phyloP scores from a whole-genome alignment of 2,797 vertebrate species.

The Amniataba percoides region DNA sequence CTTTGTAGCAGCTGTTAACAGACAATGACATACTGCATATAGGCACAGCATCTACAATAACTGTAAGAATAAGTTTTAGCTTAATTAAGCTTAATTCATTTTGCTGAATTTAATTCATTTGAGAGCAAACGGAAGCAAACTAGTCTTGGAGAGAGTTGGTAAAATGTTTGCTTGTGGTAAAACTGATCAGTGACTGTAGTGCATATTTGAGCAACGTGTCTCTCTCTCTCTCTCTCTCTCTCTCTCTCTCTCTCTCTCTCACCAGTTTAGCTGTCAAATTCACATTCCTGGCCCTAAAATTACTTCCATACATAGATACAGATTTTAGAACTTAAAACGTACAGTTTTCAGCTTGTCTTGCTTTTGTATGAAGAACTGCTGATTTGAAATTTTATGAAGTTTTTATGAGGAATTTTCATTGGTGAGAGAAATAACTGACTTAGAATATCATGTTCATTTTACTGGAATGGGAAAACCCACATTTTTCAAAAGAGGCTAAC shows the following conservation, averaged over 20 bases:
- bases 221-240: conserved; percentile 1
- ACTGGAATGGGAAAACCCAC: background rate
- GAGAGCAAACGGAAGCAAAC: background rate
- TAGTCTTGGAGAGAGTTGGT: background rate
- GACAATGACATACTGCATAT: background rate
- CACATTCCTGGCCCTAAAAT: conserved; percentile 7
- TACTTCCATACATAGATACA: conserved; percentile 7
- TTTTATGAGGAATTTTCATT: background rate
- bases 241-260: conserved; percentile 6
- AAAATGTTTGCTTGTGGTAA: conserved; percentile 27
- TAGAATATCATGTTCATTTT: conserved; percentile 1
- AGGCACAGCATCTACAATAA: background rate
- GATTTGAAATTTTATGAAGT: background rate
- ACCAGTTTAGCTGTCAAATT: no score
- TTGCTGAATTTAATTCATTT: background rate
- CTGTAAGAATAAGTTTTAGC: background rate
- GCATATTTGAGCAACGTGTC: conserved; percentile 11
- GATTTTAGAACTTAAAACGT: conserved; percentile 18
- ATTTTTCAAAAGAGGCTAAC: conserved; percentile 17
- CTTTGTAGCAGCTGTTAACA: background rate
- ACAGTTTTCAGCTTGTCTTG: background rate
- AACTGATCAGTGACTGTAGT: background rate
- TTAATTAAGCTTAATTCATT: background rate
- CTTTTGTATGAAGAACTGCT: background rate
- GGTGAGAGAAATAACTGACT: background rate